Conservation (phyloP, 1,140 invertebrate species). For the Melipona quadrifasciata region DNA sequence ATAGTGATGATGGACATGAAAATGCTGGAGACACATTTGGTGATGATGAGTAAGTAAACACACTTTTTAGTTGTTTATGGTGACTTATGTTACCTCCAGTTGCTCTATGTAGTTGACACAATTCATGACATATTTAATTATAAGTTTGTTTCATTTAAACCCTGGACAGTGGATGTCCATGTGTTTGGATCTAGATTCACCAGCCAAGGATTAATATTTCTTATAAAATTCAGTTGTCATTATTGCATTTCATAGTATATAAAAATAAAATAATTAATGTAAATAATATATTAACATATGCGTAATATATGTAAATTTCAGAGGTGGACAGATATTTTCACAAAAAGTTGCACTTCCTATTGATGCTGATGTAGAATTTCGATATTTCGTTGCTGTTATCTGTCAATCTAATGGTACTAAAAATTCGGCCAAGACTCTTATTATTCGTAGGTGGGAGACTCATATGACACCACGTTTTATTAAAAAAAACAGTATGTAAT, state of each 20-base stretch:
- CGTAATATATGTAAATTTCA: constrained; percentile 53
- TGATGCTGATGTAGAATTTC: constrained; percentile 86
- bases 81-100: neutral
- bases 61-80: neutral
- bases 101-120: too few relatives aligned
- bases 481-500: constrained; percentile 78
- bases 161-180: too few relatives aligned
- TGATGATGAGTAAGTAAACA: constrained; percentile 69
- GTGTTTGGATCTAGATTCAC: too few relatives aligned
- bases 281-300: too few relatives aligned
- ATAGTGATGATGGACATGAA: constrained; percentile 67
- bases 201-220: too few relatives aligned
- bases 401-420: constrained; percentile 80
- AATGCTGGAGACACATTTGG: constrained; percentile 66
- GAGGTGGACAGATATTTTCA: constrained; percentile 73
- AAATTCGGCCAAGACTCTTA: constrained; percentile 82
- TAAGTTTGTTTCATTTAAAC: too few relatives aligned
- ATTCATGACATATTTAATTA: too few relatives aligned
- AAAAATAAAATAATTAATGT: too few relatives aligned
- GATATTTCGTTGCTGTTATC: constrained; percentile 87
- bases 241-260: too few relatives aligned
- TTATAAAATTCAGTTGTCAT: too few relatives aligned
- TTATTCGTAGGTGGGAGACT: constrained; percentile 93
- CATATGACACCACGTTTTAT: constrained; percentile 87
- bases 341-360: constrained; percentile 83